These are phyloP conservation scores for Rhopalosiphum maidis DNA, from an alignment of 1,140 invertebrate species.

Conservation along the genomic window DNA sequence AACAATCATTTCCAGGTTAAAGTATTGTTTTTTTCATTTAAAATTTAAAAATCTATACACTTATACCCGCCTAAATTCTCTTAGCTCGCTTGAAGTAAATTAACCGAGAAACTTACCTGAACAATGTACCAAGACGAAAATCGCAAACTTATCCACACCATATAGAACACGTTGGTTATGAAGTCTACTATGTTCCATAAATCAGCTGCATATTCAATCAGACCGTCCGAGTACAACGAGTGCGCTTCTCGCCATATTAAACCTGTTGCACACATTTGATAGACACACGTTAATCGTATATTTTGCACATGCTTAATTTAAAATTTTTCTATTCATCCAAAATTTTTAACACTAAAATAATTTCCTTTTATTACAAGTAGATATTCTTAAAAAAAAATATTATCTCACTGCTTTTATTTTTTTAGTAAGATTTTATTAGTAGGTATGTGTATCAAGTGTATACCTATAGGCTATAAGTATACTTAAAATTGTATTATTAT, in stretches of 20 bases:
- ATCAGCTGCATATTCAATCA: slow-evolving; percentile 89
- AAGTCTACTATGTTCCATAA: slow-evolving; percentile 98
- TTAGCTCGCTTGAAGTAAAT: not conserved
- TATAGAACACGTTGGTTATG: slow-evolving; percentile 91
- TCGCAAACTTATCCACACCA: slow-evolving; percentile 87
- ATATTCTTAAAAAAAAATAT: not conserved
- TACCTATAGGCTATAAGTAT: too few species aligned
- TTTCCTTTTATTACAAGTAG: not conserved
- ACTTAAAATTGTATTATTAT: not conserved
- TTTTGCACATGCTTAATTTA: not conserved
- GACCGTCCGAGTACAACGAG: slow-evolving; percentile 83
- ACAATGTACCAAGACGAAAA: slow-evolving; percentile 77
- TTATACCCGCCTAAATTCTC: not conserved
- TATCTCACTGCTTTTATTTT: not conserved
- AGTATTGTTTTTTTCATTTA: not conserved
- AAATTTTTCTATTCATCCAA: not conserved
- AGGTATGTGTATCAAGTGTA: not conserved
- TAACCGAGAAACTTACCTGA: slow-evolving; percentile 67
- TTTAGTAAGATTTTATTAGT: not conserved
- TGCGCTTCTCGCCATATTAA: slow-evolving; percentile 89
- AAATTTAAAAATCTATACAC: not conserved
- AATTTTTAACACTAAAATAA: not conserved
- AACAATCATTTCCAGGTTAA: not conserved
- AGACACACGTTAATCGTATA: not conserved
- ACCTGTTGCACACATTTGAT: slow-evolving; percentile 67